phyloP scores from a whole-genome alignment of 2,113 vertebrate species.

The Parotia lawesii region DNA sequence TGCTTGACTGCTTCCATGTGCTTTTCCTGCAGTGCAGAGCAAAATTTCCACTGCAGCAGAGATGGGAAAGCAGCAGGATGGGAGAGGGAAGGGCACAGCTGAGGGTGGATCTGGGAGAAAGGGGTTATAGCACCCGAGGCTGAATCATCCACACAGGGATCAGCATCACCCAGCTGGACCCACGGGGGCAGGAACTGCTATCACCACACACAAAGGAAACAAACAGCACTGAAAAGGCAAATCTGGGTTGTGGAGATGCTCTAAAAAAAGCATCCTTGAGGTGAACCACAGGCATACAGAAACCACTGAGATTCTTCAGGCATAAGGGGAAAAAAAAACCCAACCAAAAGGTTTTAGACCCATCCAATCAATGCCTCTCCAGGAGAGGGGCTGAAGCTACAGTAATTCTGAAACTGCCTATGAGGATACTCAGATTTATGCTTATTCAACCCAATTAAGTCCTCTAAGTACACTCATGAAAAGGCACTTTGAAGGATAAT shows the following conservation, averaged over 20 bases:
- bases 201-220: neutral
- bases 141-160: neutral
- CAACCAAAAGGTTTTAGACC: neutral
- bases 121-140: neutral
- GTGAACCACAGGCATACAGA: neutral
- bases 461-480: neutral
- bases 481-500: neutral
- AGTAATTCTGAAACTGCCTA: neutral
- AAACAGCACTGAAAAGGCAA: neutral
- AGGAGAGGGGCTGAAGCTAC: neutral
- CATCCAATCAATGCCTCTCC: neutral
- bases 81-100: slow-evolving; percentile 13
- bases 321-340: neutral
- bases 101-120: neutral
- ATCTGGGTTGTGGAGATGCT: neutral
- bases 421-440: neutral
- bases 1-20: neutral
- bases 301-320: neutral
- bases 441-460: neutral
- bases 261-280: neutral
- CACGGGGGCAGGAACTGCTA: neutral
- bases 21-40: slow-evolving; percentile 18
- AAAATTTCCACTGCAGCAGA: neutral
- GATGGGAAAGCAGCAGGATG: neutral
- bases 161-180: neutral